phyloP scores from a whole-genome alignment of 1,140 invertebrate genomes.

The Brachionus angularis region DNA sequence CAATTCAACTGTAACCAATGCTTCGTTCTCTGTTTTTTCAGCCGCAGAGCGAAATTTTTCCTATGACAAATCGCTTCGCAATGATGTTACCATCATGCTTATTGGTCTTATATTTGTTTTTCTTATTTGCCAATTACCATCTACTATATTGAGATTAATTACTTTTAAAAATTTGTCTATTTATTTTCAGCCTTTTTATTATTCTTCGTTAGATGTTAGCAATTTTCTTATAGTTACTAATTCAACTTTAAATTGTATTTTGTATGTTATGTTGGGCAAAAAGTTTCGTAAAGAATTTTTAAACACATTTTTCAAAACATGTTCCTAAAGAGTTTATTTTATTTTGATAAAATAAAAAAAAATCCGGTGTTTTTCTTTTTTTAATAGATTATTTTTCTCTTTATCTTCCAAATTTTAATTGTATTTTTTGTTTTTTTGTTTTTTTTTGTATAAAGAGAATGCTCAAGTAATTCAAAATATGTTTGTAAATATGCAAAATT shows the following conservation, averaged over 20 bases:
- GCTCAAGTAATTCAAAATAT: too few species aligned
- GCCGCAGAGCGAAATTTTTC: background rate
- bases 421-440: too few species aligned
- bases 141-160: conserved; percentile 22
- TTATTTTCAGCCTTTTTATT: conserved; percentile 36
- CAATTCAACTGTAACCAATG: conserved; percentile 10
- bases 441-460: too few species aligned
- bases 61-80: conserved; percentile 10
- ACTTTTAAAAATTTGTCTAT: conserved; percentile 32
- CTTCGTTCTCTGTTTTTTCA: background rate
- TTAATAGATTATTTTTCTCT: too few species aligned
- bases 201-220: conserved; percentile 34
- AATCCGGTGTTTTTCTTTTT: too few species aligned
- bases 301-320: conserved; percentile 26
- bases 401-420: too few species aligned
- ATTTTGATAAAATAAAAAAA: too few species aligned
- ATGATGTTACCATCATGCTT: conserved; percentile 43
- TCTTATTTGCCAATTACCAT: conserved; percentile 35
- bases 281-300: conserved; percentile 41
- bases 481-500: too few species aligned
- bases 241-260: conserved; percentile 36
- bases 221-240: conserved; percentile 43
- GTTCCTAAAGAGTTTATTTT: too few species aligned
- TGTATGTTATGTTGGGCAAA: conserved; percentile 39
- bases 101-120: conserved; percentile 36